Evolutionary conservation across 2,113 vertebrate genomes (phyloP), one percentile per base, ranked within the genome.

Genomic region (Potamarius usumacintae): DNA sequence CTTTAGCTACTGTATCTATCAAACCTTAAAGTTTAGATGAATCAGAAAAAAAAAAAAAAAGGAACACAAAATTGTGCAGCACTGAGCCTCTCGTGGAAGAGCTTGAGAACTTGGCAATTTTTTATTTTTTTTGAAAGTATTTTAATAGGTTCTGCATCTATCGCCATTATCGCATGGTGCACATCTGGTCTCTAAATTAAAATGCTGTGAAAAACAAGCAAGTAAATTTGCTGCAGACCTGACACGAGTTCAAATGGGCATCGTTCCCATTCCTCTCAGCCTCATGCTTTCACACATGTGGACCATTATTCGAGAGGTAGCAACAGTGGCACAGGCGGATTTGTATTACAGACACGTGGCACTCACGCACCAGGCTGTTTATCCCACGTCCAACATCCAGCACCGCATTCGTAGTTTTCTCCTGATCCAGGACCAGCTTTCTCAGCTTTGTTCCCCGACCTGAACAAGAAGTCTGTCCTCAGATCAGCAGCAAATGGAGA

Each of bases 141-240:
- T 92, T 88, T 93, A 93, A 92, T 90, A 91, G 90, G 90, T 89
- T 93, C 89, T 93, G 93, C 93, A 93, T 95, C 90, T 91, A 90
- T 89, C 89, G 92, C 88, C 91, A 90, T 93, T 91, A 88, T 91
- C 87, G 91, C 92, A 92, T 92, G 88, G 91, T 87, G 92, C 93
- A 94, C 95, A 95, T 96, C 94, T 95, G 95, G 94, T 90, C 90
- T 89, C 92, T 93, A 93, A 95, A 94, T 94, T 94, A 93, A 92
- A 94, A 93, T 90, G 90, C 91, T 89, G 42, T 92, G 92, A 93
- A 95, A 88, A 95, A 94, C 87, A 84, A 93, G 92, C 65, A 30
- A 86, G 92, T 90, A 93, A 94, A 95, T 95, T 95, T 95, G 95
- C 93, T 94, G 93, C 94, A 92, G 94, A 92, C 90, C 91, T 93